Evolutionary conservation across 92 coral and sea anemone species (phyloP), one percentile per base, ranked within the genome.

Genomic region (Isaurus tuberculatus): DNA sequence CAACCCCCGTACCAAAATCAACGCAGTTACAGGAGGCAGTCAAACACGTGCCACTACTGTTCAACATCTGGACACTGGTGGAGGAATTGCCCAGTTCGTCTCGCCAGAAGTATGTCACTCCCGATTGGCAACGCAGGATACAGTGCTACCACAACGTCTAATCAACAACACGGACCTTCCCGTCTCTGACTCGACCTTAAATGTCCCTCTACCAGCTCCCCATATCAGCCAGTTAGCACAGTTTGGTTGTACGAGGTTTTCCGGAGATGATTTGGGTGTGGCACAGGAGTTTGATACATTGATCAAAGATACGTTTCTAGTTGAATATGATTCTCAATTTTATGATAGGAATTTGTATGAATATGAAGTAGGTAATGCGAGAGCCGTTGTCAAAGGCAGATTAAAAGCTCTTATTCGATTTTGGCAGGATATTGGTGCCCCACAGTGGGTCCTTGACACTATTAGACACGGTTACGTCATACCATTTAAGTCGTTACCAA

Each of bases 361-460:
- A 11, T 73, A 84, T 57, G 87, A 73, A 43, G 48, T 33, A 44
- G 84, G 84, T 55, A 53, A 17, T 3, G 80, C 87, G 16, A 26
- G 55, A 53, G 55, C 87, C 17, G 68, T 84, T 25, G 87, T 83
- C 33, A 73, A 83, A 53, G 87, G 84, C 9, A 65, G 84, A 17
- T 49, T 83, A 23, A 71, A 30, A 40, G 83, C 69, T 37, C 83
- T 20, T 0, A 36, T 83, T 17, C 53, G 8, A 19, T 70, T 72
- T 83, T 83, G 83, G 87, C 44, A 43, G 0, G 77, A 29, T 73
- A 83, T 83, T 53, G 79, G 65, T 33, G 43, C 83, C 16, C 87
- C 87, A 36, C 70, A 72, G 25, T 83, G 86, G 86, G 83, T 83
- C 2, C 37, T 83, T 8, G 60, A 71, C 36, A 70, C 81, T 34